Base-by-base conservation (phyloP, 1,140 invertebrate genomes). In the Drosophila hydei region DNA sequence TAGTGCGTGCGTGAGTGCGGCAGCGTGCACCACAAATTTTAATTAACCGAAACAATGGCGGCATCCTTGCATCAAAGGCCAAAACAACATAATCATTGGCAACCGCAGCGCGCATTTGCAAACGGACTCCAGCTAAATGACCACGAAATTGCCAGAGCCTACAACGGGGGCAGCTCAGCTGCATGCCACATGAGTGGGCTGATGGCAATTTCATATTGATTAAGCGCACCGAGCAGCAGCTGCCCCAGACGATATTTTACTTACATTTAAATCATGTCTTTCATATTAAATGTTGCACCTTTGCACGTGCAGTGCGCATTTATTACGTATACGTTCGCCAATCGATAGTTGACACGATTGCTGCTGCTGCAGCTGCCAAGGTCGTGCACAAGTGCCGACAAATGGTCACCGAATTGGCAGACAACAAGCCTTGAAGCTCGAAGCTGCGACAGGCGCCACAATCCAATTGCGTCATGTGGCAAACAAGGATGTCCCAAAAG, bases 41-140 rank as follows among this genome's bases (percentile, higher is more conserved):
- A 88, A 88, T 88, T 88, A 88, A 88, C 78, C 78, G 75, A 88
- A 88, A 89, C 83, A 88, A 89, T 79, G 75, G 78, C 81, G 78
- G 73, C 62, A 72, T 51, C 61, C 75, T 69, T 59, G 65, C 74
- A 80, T 87, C 81, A 87, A 87, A 71, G 68, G 19, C 59, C 23
- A 30, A 59, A 30, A 45, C 40, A 59, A 45, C 56, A 59, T 59
- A 59, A 59, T 59, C 56, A 59, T 47, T 59, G 56, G 56, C 56
- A 59, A 80, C 75, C 75, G 64, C 79, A 84, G 67, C 63, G 45
- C 63, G 56, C 73, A 43, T 56, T 47, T 59, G 55, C 67, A 54
- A 45, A 68, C 30, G 18, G 51, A 45, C 19, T 60, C 62, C 51
- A 38, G 43, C 76, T 79, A 74, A 85, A 80, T 67, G 77, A 87